Conservation (phyloP, 64 coral and sea anemone genomes). For the Astreopora myriophthalma region DNA sequence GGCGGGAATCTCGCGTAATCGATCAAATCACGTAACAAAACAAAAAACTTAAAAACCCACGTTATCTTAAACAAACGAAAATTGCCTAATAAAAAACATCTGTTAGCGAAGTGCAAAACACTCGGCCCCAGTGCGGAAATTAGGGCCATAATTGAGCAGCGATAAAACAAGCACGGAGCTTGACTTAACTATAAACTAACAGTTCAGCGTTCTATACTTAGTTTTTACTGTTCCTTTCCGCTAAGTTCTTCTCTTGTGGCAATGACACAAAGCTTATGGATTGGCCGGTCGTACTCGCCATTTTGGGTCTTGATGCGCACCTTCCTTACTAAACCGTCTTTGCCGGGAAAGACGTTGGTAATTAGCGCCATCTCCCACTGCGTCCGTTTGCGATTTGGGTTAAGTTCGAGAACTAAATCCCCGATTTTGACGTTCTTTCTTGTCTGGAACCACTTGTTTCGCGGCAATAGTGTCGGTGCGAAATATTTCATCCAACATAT, state of each 20-base stretch:
- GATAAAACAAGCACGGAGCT: slow-evolving; percentile 43
- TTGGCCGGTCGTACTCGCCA: slow-evolving; percentile 68
- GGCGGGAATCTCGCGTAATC: not conserved
- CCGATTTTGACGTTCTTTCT: slow-evolving; percentile 69
- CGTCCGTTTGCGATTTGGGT: slow-evolving; percentile 33
- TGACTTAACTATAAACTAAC: slow-evolving; percentile 44
- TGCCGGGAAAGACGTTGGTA: slow-evolving; percentile 27
- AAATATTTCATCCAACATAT: slow-evolving; percentile 64
- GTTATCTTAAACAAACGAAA: not conserved
- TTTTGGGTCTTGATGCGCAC: slow-evolving; percentile 37
- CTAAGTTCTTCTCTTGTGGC: slow-evolving; percentile 44
- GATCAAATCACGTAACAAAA: not conserved
- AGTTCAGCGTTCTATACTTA: not conserved
- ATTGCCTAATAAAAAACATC: not conserved
- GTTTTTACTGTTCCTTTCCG: slow-evolving; percentile 15
- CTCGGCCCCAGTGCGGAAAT: slow-evolving; percentile 77
- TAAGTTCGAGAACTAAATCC: slow-evolving; percentile 59
- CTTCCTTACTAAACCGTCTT: slow-evolving; percentile 43
- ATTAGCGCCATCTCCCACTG: slow-evolving; percentile 79
- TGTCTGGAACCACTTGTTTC: too few species aligned
- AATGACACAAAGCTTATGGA: slow-evolving; percentile 59
- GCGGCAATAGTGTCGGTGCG: slow-evolving; percentile 39
- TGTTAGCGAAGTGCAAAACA: not conserved
- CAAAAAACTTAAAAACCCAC: not conserved
- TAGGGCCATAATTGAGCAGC: slow-evolving; percentile 63